Conservation (phyloP, 2,888 invertebrate genomes). For the Acheta domesticus region DNA sequence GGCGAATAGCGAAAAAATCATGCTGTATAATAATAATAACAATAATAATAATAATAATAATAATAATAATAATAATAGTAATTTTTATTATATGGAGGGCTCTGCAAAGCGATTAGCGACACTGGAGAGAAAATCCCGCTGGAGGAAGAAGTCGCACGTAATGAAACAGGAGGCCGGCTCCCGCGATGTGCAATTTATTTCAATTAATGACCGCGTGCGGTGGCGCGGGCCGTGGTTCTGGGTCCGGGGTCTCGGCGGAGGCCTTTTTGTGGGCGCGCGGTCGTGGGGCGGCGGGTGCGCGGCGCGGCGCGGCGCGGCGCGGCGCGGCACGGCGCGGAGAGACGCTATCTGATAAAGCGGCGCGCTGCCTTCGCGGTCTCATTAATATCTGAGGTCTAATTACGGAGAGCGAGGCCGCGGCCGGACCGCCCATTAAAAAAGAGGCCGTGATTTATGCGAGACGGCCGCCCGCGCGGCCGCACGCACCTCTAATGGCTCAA, state of each 20-base stretch:
- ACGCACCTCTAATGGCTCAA: conserved; percentile 18
- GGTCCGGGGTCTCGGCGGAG: not conserved
- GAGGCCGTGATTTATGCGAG: not conserved
- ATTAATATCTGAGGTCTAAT: not conserved
- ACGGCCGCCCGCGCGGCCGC: not conserved
- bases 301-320: no score
- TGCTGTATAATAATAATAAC: no score
- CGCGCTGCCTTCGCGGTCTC: not conserved
- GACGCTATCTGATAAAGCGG: not conserved
- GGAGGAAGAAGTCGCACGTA: not conserved
- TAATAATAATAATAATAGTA: no score
- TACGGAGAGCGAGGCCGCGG: not conserved
- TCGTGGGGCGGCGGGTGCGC: not conserved
- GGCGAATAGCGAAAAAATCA: no score
- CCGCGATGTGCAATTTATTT: not conserved
- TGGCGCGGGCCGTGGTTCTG: not conserved
- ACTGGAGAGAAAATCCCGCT: not conserved
- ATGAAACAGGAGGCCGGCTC: not conserved
- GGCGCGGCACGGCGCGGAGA: no score
- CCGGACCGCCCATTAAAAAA: conserved; percentile 18
- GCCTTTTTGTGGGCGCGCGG: not conserved
- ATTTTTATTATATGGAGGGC: not conserved
- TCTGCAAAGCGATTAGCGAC: not conserved
- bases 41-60: no score
- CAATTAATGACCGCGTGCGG: conserved; percentile 7